These are phyloP conservation scores for Graphium colonna DNA, from an alignment of 2,888 invertebrate genomes.

Conservation along the genomic window DNA sequence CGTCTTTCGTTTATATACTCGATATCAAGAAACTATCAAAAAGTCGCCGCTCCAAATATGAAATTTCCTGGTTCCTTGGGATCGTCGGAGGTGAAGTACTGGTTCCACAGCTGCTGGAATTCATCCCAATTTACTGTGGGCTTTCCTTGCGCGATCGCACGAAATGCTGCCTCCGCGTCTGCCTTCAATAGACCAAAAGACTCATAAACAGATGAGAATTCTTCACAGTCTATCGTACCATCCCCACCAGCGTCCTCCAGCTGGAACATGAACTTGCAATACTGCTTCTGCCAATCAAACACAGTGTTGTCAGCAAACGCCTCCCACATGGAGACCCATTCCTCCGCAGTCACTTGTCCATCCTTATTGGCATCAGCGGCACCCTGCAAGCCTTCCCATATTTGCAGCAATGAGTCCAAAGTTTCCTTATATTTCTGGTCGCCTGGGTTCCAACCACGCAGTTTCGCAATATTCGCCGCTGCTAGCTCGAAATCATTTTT, in stretches of 20 bases:
- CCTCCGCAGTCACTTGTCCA: conserved; percentile 90
- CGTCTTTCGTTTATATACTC: not conserved
- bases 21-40: not conserved
- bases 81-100: conserved; percentile 67
- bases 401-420: conserved; percentile 85
- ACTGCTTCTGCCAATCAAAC: conserved; percentile 90
- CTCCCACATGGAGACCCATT: conserved; percentile 94
- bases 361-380: conserved; percentile 92
- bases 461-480: conserved; percentile 89
- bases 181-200: conserved; percentile 87
- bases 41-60: conserved; percentile 28
- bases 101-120: conserved; percentile 87
- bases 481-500: conserved; percentile 92
- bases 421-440: conserved; percentile 87
- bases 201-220: conserved; percentile 89
- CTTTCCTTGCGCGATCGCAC: conserved; percentile 88
- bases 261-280: conserved; percentile 93
- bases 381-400: conserved; percentile 91
- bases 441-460: conserved; percentile 87
- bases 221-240: conserved; percentile 86
- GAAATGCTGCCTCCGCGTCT: conserved; percentile 88
- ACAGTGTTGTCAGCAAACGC: conserved; percentile 86
- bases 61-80: conserved; percentile 31
- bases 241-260: conserved; percentile 93
- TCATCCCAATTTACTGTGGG: conserved; percentile 84